These are phyloP conservation scores for Phortica magna DNA, from an alignment of 2,888 invertebrate genomes.

Conservation along the genomic window DNA sequence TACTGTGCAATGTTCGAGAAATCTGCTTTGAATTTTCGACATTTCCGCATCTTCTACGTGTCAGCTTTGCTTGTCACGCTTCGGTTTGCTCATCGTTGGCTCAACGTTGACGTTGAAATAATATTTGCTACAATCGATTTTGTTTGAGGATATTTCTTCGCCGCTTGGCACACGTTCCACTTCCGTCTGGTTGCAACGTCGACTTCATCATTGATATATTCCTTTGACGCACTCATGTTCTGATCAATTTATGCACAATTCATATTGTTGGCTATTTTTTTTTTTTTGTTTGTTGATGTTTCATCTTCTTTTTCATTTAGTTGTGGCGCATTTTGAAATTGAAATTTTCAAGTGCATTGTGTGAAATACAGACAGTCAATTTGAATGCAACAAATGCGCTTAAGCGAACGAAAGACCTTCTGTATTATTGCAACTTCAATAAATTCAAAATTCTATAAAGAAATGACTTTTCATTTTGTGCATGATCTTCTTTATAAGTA, in stretches of 20 bases:
- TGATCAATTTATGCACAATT: conserved; percentile 23
- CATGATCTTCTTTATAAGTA: too few relatives aligned
- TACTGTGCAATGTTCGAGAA: conserved; percentile 48
- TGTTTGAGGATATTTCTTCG: neutral
- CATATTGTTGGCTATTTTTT: neutral
- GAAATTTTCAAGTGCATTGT: neutral
- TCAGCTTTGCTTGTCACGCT: conserved; percentile 68
- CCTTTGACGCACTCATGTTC: neutral
- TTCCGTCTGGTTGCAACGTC: neutral
- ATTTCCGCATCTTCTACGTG: conserved; percentile 73
- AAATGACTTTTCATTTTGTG: too few relatives aligned
- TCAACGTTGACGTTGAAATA: neutral
- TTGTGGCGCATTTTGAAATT: neutral
- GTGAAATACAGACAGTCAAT: neutral
- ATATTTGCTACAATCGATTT: conserved; percentile 20
- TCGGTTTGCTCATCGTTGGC: neutral
- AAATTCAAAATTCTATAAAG: too few relatives aligned
- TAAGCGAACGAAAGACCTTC: conserved; percentile 31
- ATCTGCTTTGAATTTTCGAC: conserved; percentile 71
- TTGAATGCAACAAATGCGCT: conserved; percentile 28
- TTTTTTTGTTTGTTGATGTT: conserved; percentile 10
- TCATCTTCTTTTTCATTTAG: neutral
- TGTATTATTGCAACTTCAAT: too few relatives aligned
- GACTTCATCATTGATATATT: neutral
- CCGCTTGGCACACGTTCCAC: too few relatives aligned